phyloP scores from a whole-genome alignment of 1,140 invertebrate genomes.

The Drosophila santomea region DNA sequence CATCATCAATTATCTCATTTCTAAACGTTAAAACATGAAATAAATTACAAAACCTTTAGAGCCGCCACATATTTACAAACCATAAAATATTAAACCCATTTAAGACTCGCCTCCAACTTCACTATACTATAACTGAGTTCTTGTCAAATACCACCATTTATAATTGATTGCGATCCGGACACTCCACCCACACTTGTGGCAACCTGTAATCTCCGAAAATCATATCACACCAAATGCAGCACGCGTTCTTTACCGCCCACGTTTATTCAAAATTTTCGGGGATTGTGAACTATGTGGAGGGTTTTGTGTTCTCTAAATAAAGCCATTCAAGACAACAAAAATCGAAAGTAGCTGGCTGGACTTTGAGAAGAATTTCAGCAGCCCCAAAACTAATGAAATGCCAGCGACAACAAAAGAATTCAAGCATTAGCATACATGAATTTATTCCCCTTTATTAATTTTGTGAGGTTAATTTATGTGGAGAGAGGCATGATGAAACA shows the following conservation, averaged over 20 bases:
- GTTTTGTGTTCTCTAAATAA: conserved; percentile 33
- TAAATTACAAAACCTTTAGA: no score
- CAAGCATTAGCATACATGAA: conserved; percentile 68
- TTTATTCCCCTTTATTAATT: conserved; percentile 32
- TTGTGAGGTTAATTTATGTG: conserved; percentile 2
- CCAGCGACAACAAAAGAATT: conserved; percentile 38
- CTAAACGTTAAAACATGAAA: no score
- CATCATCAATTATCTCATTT: no score
- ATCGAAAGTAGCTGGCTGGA: conserved; percentile 65
- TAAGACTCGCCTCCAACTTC: not conserved
- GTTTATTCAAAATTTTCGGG: conserved; percentile 13
- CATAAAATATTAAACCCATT: not conserved
- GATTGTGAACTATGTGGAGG: conserved; percentile 22
- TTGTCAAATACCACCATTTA: not conserved
- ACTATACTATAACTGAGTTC: not conserved
- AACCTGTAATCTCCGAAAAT: conserved; percentile 29
- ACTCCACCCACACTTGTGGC: conserved; percentile 30
- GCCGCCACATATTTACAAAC: not conserved
- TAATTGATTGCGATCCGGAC: not conserved
- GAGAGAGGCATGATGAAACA: conserved; percentile 55
- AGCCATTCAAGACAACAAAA: conserved; percentile 47
- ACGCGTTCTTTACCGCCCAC: conserved; percentile 41
- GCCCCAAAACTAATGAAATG: conserved; percentile 59
- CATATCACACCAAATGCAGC: conserved; percentile 37
- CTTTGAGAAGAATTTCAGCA: conserved; percentile 56